Percentiles rank a stretch among this genome's conserved stretches.
Evolutionary conservation across 2,113 vertebrate genomes (phyloP).

Genomic region (Thalassoma bifasciatum): DNA sequence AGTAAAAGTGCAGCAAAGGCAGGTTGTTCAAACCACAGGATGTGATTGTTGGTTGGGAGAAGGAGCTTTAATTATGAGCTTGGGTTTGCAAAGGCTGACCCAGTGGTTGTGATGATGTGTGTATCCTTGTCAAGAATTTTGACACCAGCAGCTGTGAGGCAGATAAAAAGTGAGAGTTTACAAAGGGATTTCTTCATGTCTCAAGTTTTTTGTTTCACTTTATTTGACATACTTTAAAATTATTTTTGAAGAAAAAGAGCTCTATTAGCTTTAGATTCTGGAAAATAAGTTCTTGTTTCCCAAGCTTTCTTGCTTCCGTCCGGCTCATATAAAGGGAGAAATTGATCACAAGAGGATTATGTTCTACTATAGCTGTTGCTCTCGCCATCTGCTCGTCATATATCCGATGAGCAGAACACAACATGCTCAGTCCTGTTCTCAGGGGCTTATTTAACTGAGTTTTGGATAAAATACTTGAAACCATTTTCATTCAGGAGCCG

Average conservation of each 20-base stretch:
- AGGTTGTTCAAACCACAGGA: conserved; percentile 47
- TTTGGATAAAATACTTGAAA: conserved; percentile 9
- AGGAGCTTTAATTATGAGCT: conserved; percentile 51
- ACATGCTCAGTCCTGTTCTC: conserved; percentile 17
- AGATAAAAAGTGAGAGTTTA: not conserved
- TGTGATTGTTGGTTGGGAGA: conserved; percentile 54
- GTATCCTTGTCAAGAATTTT: conserved; percentile 36
- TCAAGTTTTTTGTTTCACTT: not conserved
- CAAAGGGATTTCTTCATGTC: not conserved
- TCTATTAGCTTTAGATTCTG: no score
- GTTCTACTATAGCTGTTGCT: conserved; percentile 5
- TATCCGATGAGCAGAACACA: not conserved
- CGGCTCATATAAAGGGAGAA: not conserved
- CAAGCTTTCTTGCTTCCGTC: not conserved
- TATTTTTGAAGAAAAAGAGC: no score
- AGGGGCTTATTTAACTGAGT: not conserved
- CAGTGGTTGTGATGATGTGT: conserved; percentile 44
- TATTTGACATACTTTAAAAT: not conserved
- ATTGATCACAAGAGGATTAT: not conserved
- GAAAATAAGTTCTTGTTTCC: no score
- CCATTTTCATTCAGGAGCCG: not conserved
- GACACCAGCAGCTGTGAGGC: not conserved
- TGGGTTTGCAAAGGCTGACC: conserved; percentile 36
- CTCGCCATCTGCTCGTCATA: conserved; percentile 23
- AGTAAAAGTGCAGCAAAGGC: conserved; percentile 49